Conservation (phyloP, 2,888 invertebrate genomes). For the Papilio elwesi region DNA sequence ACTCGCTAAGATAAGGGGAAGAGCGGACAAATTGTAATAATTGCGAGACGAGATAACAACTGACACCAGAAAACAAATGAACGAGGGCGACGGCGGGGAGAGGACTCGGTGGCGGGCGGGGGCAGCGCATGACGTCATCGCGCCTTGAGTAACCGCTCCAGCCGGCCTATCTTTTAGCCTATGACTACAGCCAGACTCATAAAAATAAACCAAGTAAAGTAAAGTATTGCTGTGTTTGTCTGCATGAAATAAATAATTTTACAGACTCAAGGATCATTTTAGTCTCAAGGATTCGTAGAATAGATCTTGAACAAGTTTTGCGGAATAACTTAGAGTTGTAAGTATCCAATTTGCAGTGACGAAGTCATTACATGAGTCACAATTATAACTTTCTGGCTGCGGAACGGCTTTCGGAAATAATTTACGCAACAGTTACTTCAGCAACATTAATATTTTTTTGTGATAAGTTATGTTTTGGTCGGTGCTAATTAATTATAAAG, state of each 20-base stretch:
- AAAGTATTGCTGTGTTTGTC: constrained; percentile 45
- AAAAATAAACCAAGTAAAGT: constrained; percentile 44
- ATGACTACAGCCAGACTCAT: constrained; percentile 48
- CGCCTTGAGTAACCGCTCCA: constrained; percentile 55
- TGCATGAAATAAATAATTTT: constrained; percentile 42
- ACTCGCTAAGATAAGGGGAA: constrained; percentile 81
- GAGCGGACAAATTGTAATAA: constrained; percentile 84
- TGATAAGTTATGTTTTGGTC: background rate
- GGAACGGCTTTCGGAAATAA: constrained; percentile 30
- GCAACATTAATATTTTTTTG: constrained; percentile 8
- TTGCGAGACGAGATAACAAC: constrained; percentile 83
- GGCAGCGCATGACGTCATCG: constrained; percentile 70
- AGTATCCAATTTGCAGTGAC: constrained; percentile 35
- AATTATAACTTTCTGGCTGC: constrained; percentile 32
- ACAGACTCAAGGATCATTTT: constrained; percentile 33
- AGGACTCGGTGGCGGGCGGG: constrained; percentile 50
- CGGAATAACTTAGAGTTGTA: constrained; percentile 35
- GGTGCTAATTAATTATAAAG: constrained; percentile 24
- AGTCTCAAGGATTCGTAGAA: constrained; percentile 40
- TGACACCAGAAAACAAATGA: constrained; percentile 84
- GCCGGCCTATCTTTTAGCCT: constrained; percentile 54
- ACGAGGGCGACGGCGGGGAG: constrained; percentile 65
- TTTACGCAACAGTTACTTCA: constrained; percentile 10
- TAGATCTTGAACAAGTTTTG: constrained; percentile 38
- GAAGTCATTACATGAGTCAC: constrained; percentile 31